Evolutionary conservation across 2,888 invertebrate genomes (phyloP).

Genomic region (Apomyelois bistriatella): DNA sequence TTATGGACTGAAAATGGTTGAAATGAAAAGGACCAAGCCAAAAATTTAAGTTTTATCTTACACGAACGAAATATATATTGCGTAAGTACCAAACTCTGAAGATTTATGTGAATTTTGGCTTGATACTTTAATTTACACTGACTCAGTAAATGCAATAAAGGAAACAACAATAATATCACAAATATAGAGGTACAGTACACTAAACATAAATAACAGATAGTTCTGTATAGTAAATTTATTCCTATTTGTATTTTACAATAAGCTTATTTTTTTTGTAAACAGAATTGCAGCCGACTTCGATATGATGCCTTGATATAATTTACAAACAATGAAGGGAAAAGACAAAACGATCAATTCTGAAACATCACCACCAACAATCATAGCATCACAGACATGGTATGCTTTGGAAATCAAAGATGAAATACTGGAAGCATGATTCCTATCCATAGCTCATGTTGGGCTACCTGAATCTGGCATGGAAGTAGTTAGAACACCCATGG

Average conservation of each 20-base stretch:
- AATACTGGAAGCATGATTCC: slow-evolving; percentile 12
- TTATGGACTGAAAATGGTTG: no score
- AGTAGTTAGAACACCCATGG: slow-evolving; percentile 58
- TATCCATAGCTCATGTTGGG: slow-evolving; percentile 7
- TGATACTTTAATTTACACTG: neutral
- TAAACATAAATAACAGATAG: neutral
- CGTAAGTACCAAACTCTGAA: no score
- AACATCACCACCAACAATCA: slow-evolving; percentile 11
- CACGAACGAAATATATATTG: no score
- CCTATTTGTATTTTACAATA: neutral
- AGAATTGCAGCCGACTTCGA: neutral
- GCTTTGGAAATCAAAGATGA: neutral
- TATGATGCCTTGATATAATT: neutral
- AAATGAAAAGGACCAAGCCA: no score
- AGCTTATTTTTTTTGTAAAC: neutral
- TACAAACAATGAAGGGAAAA: neutral
- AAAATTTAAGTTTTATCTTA: no score
- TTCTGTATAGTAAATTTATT: neutral
- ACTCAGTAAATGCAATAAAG: neutral
- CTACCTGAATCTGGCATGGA: slow-evolving; percentile 57
- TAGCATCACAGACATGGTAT: slow-evolving; percentile 7
- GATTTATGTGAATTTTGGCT: neutral
- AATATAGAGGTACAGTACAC: neutral
- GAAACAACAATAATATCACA: neutral
- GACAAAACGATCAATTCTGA: neutral